These are phyloP conservation scores for Catonia carolina DNA, from an alignment of 2,888 invertebrate species.

Conservation along the genomic window DNA sequence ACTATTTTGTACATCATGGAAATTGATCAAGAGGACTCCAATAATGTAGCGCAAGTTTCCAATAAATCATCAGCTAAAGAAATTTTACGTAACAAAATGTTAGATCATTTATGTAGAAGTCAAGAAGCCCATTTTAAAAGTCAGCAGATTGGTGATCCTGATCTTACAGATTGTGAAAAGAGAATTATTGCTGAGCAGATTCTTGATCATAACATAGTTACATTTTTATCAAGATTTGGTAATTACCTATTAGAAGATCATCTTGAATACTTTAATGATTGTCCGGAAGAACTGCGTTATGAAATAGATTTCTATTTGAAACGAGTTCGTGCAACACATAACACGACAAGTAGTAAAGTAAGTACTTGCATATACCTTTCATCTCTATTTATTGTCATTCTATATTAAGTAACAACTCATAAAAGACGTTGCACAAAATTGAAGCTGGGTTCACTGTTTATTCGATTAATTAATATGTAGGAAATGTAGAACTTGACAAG, in stretches of 20 bases:
- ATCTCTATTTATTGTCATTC: no score
- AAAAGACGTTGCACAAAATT: no score
- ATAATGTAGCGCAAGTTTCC: no score
- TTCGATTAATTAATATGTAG: no score
- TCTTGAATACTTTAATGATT: conserved; percentile 58
- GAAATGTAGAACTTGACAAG: no score
- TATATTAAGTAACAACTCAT: no score
- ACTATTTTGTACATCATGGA: no score
- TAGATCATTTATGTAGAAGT: conserved; percentile 55
- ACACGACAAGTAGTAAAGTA: no score
- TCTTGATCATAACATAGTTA: conserved; percentile 56
- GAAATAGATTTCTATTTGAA: conserved; percentile 58
- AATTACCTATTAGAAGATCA: conserved; percentile 60
- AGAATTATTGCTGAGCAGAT: conserved; percentile 57
- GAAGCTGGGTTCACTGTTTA: no score
- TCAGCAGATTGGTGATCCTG: conserved; percentile 72
- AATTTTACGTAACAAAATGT: conserved; percentile 46
- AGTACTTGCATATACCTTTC: no score
- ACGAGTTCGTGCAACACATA: conserved; percentile 44
- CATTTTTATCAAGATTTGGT: conserved; percentile 73
- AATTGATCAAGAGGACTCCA: no score
- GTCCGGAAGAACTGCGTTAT: conserved; percentile 41
- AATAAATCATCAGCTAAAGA: background rate
- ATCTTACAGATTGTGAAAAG: conserved; percentile 64
- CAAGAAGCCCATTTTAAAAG: conserved; percentile 67